Evolutionary conservation across 2,888 invertebrate genomes (phyloP).

Genomic region (Sycophila texana): DNA sequence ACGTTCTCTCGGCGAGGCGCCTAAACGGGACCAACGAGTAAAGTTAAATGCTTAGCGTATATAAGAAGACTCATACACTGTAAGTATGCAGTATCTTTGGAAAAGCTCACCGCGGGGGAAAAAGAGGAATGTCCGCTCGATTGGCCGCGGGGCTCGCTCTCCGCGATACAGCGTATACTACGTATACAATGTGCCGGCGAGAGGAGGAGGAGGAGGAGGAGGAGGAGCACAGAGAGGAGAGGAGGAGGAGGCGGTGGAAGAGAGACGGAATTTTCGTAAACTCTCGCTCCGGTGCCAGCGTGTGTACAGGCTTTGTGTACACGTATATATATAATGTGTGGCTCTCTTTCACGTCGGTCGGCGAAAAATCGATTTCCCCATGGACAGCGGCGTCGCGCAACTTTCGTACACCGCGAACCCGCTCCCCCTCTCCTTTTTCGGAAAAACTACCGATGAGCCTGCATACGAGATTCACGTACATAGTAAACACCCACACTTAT

Average conservation of each 20-base stretch:
- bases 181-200: not conserved
- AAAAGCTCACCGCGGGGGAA: too few species aligned
- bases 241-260: too few species aligned
- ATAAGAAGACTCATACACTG: too few species aligned
- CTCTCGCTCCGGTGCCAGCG: not conserved
- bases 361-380: slow-evolving; percentile 71
- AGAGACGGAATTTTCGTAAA: slow-evolving; percentile 6
- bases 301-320: not conserved
- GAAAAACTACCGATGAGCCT: not conserved
- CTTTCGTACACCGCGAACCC: not conserved
- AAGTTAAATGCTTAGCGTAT: too few species aligned
- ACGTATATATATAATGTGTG: not conserved
- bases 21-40: too few species aligned
- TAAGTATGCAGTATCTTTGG: too few species aligned
- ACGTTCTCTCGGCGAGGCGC: too few species aligned
- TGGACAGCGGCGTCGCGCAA: not conserved
- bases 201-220: not conserved
- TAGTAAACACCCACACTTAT: too few species aligned
- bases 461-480: too few species aligned
- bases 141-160: not conserved
- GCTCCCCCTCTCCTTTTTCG: not conserved
- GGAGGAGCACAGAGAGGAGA: too few species aligned
- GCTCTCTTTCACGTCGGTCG: slow-evolving; percentile 48
- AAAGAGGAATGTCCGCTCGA: too few species aligned
- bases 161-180: not conserved